These are phyloP conservation scores for Equus przewalskii DNA, from an alignment of 2,113 vertebrate species.

Conservation along the genomic window DNA sequence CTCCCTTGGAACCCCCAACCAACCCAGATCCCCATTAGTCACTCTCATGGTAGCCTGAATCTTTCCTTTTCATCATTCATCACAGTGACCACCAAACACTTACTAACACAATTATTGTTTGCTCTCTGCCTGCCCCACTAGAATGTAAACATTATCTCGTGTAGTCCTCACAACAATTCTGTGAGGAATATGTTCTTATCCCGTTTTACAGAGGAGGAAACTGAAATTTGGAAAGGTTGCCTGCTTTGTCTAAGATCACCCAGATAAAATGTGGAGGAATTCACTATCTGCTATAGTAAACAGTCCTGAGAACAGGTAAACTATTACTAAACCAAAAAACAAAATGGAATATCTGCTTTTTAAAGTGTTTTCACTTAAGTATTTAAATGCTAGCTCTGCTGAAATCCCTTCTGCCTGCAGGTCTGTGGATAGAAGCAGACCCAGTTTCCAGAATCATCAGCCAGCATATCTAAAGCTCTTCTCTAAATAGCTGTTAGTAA, in stretches of 20 bases:
- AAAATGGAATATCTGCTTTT: not conserved
- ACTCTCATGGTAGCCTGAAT: not conserved
- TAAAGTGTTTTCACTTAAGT: not conserved
- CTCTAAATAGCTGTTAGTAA: conserved; percentile 49
- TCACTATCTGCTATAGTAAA: not conserved
- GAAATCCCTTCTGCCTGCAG: not conserved
- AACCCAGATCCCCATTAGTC: not conserved
- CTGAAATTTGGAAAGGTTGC: not conserved
- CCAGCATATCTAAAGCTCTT: not conserved
- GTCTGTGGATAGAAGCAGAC: not conserved
- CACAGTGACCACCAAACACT: not conserved
- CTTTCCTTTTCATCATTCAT: not conserved
- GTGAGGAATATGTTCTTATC: not conserved
- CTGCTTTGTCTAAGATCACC: not conserved
- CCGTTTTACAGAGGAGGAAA: not conserved
- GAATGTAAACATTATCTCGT: not conserved
- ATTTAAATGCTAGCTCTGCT: not conserved
- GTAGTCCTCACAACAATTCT: not conserved
- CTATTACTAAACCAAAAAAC: not conserved
- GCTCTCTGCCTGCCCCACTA: not conserved
- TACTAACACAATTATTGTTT: not conserved
- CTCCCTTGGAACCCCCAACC: not conserved
- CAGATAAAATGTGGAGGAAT: not conserved
- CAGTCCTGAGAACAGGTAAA: not conserved
- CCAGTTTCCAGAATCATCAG: not conserved